Conservation (phyloP, 2,113 vertebrate genomes). For the Pelmatolapia mariae region DNA sequence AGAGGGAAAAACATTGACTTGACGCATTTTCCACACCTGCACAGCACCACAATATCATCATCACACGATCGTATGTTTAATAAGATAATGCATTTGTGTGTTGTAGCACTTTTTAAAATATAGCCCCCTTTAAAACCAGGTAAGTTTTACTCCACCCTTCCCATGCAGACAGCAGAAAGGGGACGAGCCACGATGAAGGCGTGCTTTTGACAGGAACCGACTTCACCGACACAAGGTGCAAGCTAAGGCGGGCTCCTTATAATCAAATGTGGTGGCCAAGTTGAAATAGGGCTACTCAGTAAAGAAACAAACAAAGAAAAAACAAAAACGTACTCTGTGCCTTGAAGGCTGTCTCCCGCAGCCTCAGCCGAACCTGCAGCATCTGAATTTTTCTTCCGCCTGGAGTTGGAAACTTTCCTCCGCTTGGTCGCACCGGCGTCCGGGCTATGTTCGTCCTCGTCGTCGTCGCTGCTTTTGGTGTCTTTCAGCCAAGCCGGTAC, state of each 20-base stretch:
- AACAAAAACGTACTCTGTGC: conserved; percentile 50
- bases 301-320: not conserved
- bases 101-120: not conserved
- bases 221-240: not conserved
- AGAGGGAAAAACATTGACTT: not conserved
- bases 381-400: conserved; percentile 58
- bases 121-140: conserved; percentile 1
- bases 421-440: conserved; percentile 50
- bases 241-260: not conserved
- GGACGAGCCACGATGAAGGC: conserved; percentile 47
- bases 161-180: conserved; percentile 20
- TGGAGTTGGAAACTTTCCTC: conserved; percentile 68
- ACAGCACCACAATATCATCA: not conserved
- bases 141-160: conserved; percentile 49
- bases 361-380: conserved; percentile 22
- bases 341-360: conserved; percentile 47
- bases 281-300: not conserved
- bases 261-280: not conserved
- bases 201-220: conserved; percentile 36
- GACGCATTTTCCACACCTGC: not conserved
- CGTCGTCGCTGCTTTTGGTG: conserved; percentile 54
- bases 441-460: conserved; percentile 45
- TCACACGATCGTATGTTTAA: not conserved
- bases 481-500: conserved; percentile 72
- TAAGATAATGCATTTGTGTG: not conserved